Conservation (phyloP, 2,888 invertebrate species). For the Dioctria linearis region DNA sequence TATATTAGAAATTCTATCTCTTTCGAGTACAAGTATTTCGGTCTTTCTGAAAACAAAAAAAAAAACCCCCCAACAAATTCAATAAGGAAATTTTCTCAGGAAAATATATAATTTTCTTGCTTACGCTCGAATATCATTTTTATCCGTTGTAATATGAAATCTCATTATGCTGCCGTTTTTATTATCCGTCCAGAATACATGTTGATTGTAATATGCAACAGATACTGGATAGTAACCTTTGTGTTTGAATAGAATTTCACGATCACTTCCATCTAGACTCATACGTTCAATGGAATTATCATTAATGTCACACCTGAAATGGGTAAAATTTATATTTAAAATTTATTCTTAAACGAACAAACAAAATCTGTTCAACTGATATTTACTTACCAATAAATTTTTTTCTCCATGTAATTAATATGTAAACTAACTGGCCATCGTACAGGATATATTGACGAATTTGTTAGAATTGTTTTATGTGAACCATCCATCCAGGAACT, state of each 20-base stretch:
- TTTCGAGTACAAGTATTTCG: slow-evolving; percentile 70
- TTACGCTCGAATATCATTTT: slow-evolving; percentile 57
- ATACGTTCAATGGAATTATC: slow-evolving; percentile 79
- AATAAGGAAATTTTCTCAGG: neutral
- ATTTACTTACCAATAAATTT: slow-evolving; percentile 76
- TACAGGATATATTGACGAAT: slow-evolving; percentile 76
- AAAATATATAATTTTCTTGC: neutral
- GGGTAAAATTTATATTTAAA: neutral
- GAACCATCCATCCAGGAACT: slow-evolving; percentile 84
- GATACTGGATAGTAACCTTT: slow-evolving; percentile 79
- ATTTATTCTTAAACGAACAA: neutral
- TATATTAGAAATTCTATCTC: slow-evolving; percentile 79
- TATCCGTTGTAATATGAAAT: slow-evolving; percentile 68
- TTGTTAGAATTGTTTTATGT: slow-evolving; percentile 74
- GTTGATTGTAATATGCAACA: slow-evolving; percentile 76
- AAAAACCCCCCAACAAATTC: neutral
- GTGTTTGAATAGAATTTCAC: slow-evolving; percentile 72
- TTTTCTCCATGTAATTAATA: slow-evolving; percentile 74
- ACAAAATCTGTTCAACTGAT: too few relatives aligned
- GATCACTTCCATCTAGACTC: slow-evolving; percentile 73
- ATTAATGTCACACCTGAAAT: slow-evolving; percentile 78
- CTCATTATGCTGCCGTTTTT: slow-evolving; percentile 75
- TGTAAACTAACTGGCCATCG: slow-evolving; percentile 84
- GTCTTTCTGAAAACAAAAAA: slow-evolving; percentile 24
- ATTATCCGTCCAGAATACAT: slow-evolving; percentile 81